phyloP scores from a whole-genome alignment of 35 echinoderm and acorn worm species.

The Apostichopus californicus region DNA sequence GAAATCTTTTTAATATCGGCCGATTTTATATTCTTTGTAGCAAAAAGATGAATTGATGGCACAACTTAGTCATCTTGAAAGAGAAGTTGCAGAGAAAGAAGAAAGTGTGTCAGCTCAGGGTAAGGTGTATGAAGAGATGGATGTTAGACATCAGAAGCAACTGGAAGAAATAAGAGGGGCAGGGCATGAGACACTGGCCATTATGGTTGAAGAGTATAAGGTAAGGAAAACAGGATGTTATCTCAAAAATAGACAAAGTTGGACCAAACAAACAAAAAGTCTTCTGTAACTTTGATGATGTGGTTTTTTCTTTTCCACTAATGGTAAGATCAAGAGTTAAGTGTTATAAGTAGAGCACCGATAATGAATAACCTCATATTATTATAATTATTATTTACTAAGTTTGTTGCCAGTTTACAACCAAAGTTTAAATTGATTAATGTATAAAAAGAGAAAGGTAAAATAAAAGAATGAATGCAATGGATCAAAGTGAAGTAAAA shows the following conservation, averaged over 20 bases:
- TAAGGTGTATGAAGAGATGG: slow-evolving; percentile 79
- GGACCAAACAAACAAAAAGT: not conserved
- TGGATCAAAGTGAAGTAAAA: too few relatives aligned
- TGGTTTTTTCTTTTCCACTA: too few relatives aligned
- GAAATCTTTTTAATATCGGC: too few relatives aligned
- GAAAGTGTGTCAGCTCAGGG: not conserved
- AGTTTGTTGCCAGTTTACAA: too few relatives aligned
- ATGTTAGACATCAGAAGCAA: slow-evolving; percentile 68
- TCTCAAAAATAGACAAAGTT: not conserved
- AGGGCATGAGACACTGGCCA: slow-evolving; percentile 87
- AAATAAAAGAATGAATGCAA: too few relatives aligned
- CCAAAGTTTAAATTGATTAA: too few relatives aligned
- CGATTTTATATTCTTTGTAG: slow-evolving; percentile 8
- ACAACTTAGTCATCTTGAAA: slow-evolving; percentile 52
- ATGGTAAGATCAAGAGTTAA: too few relatives aligned
- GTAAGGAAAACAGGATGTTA: slow-evolving; percentile 32
- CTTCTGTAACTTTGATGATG: too few relatives aligned
- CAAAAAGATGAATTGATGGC: slow-evolving; percentile 60
- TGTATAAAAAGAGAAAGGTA: too few relatives aligned
- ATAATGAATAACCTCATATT: too few relatives aligned
- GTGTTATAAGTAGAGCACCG: too few relatives aligned
- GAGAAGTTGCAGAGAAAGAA: slow-evolving; percentile 36
- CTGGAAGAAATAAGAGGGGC: slow-evolving; percentile 88
- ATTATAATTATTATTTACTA: too few relatives aligned
- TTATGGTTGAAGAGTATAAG: slow-evolving; percentile 99